Evolutionary conservation across 2,888 invertebrate genomes (phyloP), one percentile per base, ranked within the genome.

Genomic region (Steromphala cineraria): DNA sequence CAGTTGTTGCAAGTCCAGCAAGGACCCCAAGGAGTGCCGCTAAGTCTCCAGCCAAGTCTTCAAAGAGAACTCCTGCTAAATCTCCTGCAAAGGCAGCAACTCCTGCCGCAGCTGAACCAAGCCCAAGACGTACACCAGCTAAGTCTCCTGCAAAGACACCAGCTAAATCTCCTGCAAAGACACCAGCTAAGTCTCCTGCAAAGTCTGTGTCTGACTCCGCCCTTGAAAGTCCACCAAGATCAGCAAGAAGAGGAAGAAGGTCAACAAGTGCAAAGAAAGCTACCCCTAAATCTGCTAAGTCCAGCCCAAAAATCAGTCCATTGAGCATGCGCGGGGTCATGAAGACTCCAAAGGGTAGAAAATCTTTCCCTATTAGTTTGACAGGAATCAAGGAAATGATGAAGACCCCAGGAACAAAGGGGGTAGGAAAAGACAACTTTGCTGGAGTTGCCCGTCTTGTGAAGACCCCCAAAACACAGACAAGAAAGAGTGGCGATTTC

Each of bases 341-440:
- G 75, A 83, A 40, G 46, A 46, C 24, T 36, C 19, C 8, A 40
- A 52, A 46, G 17, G 36, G 28, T 31, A 53, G 36, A 77, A 82
- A 75, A 71, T 56, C 56, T 67, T 80, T 67, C 62, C 83, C 84
- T 78, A 62, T 85, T 0, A 87, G 86, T 80, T 86, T 87, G 67
- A 84, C 83, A 75, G 89, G 89, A 75, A 31, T 89, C 13, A 80
- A 83, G 75, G 86, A 87, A 77, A 40, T 90, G 78, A 55, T 88
- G 81, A 85, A 83, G 52, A 85, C 87, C 36, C 87, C 87, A 36
- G 31, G 86, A 4, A 80, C 82, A 15, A 84, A 84, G 31, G 80
- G 67, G 56, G 78, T 19, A 78, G 78, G 40, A 52, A 52, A n/a
- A 17, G 28, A 82, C 82, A 78, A 83, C 83, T 17, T 82, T 53